Percentiles rank a stretch among this genome's conserved stretches.
Conservation (phyloP, 2,888 invertebrate genomes). For the Maniola hyperantus region DNA sequence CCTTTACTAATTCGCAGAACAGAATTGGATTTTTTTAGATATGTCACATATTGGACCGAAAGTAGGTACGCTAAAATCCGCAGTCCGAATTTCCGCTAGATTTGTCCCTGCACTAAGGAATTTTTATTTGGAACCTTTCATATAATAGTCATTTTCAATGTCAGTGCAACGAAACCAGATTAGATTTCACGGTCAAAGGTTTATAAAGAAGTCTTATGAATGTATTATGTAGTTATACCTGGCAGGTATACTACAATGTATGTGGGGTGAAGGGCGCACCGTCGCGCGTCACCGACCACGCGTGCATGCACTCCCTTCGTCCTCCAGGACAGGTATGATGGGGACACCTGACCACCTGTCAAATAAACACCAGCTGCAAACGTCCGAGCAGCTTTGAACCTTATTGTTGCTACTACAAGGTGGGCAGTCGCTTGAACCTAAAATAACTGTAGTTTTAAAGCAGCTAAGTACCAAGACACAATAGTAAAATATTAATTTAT, state of each 20-base stretch:
- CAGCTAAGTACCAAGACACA: background rate
- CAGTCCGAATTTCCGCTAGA: too few relatives aligned
- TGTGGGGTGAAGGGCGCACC: background rate
- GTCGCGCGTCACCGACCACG: conserved; percentile 12
- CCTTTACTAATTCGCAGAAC: too few relatives aligned
- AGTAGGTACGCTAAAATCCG: too few relatives aligned
- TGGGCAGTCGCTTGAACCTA: background rate
- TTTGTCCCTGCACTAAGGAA: too few relatives aligned
- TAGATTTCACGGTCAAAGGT: conserved; percentile 29
- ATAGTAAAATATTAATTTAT: conserved; percentile 6
- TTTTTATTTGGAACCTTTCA: too few relatives aligned
- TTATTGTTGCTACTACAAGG: background rate
- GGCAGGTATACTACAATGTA: background rate
- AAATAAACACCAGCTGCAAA: background rate
- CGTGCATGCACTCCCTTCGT: conserved; percentile 2
- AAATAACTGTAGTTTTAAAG: background rate
- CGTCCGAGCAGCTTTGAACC: background rate
- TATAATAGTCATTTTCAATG: conserved; percentile 6
- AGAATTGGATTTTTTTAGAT: too few relatives aligned
- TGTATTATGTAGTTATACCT: conserved; percentile 8
- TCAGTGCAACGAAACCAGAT: conserved; percentile 19
- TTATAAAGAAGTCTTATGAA: conserved; percentile 33
- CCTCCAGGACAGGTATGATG: conserved; percentile 3
- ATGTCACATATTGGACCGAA: too few relatives aligned
- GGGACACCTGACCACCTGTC: conserved; percentile 13